Conservation (phyloP, 1,140 invertebrate genomes). For the Camponotus vicinus region DNA sequence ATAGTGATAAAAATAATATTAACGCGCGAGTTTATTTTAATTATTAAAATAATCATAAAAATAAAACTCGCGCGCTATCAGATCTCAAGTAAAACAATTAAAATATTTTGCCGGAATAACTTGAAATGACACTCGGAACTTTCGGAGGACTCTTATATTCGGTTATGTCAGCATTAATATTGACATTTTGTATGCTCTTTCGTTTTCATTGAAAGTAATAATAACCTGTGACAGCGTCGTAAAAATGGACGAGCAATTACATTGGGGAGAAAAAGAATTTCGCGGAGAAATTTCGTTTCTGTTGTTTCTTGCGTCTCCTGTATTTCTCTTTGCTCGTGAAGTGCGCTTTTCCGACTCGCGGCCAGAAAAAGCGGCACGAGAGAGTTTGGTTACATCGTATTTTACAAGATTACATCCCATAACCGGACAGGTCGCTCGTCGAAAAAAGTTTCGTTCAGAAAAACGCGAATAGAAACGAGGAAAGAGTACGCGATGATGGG, state of each 20-base stretch:
- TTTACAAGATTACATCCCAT: constrained; percentile 51
- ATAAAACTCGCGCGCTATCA: too few species aligned
- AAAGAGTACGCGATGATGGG: background rate
- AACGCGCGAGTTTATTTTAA: too few species aligned
- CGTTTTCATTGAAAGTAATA: constrained; percentile 45
- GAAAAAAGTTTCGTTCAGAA: constrained; percentile 33
- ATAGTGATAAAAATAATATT: background rate
- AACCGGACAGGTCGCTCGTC: constrained; percentile 6
- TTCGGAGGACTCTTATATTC: background rate
- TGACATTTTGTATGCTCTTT: background rate
- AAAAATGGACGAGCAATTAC: constrained; percentile 37
- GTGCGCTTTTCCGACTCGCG: constrained; percentile 14
- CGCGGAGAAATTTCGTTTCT: constrained; percentile 13
- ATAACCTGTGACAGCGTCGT: constrained; percentile 40
- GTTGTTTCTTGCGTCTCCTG: constrained; percentile 4
- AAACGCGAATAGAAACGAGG: background rate
- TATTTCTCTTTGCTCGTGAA: constrained; percentile 26
- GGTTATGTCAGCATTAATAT: background rate
- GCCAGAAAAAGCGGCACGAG: background rate
- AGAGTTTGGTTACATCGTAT: constrained; percentile 47
- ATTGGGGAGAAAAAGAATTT: constrained; percentile 39
- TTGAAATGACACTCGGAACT: background rate
- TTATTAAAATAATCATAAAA: too few species aligned
- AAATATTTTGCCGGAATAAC: background rate
- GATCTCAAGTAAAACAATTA: background rate